Percentiles rank a stretch among this genome's conserved stretches.
Evolutionary conservation across 2,888 invertebrate species (phyloP).

Genomic region (Ceramica pisi): DNA sequence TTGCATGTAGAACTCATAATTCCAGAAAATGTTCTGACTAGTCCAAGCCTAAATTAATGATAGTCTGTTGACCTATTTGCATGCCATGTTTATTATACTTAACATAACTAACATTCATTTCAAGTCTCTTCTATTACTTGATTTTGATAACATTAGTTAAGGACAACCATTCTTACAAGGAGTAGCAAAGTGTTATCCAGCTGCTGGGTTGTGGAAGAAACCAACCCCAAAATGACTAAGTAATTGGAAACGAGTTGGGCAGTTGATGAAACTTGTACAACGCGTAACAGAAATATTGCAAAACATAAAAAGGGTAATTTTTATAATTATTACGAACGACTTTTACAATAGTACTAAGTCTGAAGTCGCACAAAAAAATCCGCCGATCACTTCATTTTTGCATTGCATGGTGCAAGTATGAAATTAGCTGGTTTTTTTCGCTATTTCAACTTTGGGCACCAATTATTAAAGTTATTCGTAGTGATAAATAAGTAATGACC

Average conservation of each 20-base stretch:
- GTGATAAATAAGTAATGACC: too few relatives aligned
- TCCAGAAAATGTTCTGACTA: neutral
- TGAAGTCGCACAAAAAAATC: too few relatives aligned
- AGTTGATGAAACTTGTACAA: neutral
- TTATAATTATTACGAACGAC: too few relatives aligned
- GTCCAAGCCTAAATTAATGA: neutral
- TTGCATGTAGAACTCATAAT: neutral
- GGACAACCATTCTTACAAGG: neutral
- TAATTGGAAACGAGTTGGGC: neutral
- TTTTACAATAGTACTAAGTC: too few relatives aligned
- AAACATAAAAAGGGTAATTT: too few relatives aligned
- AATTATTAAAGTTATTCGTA: too few relatives aligned
- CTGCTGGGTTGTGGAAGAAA: neutral
- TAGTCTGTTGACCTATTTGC: conserved; percentile 14
- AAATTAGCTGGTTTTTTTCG: too few relatives aligned
- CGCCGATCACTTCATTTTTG: too few relatives aligned
- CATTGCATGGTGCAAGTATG: too few relatives aligned
- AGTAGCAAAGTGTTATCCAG: neutral
- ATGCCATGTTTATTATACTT: conserved; percentile 16
- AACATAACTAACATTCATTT: conserved; percentile 26
- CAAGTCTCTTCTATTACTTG: neutral
- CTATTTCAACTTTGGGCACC: too few relatives aligned
- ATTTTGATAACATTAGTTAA: neutral
- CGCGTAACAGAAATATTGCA: too few relatives aligned
- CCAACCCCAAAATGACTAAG: neutral